Percentiles rank a stretch among this genome's conserved stretches.
phyloP scores from a whole-genome alignment of 2,113 vertebrate species.

The Embiotoca jacksoni region DNA sequence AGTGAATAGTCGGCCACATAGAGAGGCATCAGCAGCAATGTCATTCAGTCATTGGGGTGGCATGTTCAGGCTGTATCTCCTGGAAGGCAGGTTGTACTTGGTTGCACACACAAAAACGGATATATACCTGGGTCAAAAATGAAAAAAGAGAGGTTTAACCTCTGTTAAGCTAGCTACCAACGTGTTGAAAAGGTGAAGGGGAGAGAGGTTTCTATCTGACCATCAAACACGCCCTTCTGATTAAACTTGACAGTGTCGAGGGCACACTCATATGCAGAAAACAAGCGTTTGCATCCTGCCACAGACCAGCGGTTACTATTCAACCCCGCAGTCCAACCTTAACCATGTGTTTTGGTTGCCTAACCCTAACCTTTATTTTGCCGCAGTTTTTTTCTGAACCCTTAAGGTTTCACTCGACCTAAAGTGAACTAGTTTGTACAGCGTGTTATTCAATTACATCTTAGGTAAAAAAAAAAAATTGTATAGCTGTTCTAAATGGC shows the following conservation, averaged over 20 bases:
- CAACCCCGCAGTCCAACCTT: not conserved
- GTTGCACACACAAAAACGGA: not conserved
- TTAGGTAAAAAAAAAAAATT: slow-evolving; percentile 28
- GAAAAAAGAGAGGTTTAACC: not conserved
- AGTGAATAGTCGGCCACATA: no score
- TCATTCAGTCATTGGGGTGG: no score
- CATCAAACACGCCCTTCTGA: not conserved
- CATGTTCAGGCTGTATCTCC: not conserved
- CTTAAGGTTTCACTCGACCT: not conserved
- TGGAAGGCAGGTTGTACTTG: not conserved
- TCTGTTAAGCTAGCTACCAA: not conserved
- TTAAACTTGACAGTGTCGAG: not conserved
- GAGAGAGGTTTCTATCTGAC: not conserved
- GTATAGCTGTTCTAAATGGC: not conserved
- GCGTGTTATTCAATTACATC: not conserved
- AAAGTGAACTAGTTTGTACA: slow-evolving; percentile 3
- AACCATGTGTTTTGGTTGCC: not conserved
- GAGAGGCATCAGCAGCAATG: no score
- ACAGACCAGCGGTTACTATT: slow-evolving; percentile 7
- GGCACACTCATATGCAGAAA: not conserved
- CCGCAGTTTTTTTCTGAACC: not conserved
- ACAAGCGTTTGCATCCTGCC: not conserved
- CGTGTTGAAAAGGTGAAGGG: slow-evolving; percentile 5
- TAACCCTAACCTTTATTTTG: not conserved
- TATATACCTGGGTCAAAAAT: not conserved